phyloP scores from a whole-genome alignment of 2,797 vertebrate genomes.

The Discoglossus pictus region DNA sequence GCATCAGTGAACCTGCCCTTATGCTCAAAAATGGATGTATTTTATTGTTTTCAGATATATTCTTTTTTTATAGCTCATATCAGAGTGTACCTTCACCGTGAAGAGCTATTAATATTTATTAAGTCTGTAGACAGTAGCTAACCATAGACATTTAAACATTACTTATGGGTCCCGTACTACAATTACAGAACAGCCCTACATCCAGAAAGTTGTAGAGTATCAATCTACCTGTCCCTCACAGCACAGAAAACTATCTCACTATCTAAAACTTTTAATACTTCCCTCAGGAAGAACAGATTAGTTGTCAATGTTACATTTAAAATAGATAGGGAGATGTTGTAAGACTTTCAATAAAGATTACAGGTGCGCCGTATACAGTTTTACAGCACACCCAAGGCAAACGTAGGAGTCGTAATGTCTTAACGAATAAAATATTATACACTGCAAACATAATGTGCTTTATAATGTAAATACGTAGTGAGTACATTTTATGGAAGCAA shows the following conservation, averaged over 20 bases:
- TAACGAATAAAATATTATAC: not conserved
- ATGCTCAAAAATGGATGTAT: conserved; percentile 24
- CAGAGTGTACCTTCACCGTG: not conserved
- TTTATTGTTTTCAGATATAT: conserved; percentile 42
- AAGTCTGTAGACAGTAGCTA: conserved; percentile 15
- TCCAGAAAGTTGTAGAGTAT: conserved; percentile 15
- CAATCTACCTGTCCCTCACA: conserved; percentile 20
- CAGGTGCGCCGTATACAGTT: not conserved
- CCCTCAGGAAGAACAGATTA: conserved; percentile 30
- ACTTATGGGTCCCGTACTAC: conserved; percentile 25
- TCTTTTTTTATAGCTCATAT: conserved; percentile 29
- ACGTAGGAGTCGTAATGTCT: too few species aligned
- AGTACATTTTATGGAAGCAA: not conserved
- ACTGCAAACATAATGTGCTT: not conserved
- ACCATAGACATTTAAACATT: conserved; percentile 32
- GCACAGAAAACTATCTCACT: conserved; percentile 6
- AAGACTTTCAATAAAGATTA: conserved; percentile 11
- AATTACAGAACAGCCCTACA: conserved; percentile 1
- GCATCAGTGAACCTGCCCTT: conserved; percentile 25
- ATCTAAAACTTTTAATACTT: conserved; percentile 22
- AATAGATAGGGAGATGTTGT: not conserved
- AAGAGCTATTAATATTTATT: conserved; percentile 47
- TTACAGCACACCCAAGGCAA: not conserved
- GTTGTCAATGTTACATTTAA: conserved; percentile 21
- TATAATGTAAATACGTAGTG: not conserved